Evolutionary conservation across 1,140 invertebrate species (phyloP).

Genomic region (Bradynema listronoti): DNA sequence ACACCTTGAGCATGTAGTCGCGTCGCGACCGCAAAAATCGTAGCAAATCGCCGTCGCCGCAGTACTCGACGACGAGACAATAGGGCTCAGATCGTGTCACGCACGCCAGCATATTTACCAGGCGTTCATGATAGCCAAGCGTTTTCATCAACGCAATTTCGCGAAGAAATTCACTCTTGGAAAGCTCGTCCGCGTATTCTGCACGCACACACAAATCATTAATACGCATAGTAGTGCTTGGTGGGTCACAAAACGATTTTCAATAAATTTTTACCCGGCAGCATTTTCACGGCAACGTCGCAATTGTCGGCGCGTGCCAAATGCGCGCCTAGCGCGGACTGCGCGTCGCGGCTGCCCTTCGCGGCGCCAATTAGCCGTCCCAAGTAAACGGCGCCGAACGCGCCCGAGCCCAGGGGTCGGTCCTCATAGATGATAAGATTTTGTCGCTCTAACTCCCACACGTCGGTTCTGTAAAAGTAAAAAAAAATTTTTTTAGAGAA

Average conservation of each 20-base stretch:
- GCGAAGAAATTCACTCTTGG: constrained; percentile 59
- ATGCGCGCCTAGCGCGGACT: constrained; percentile 53
- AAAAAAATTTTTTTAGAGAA: neutral
- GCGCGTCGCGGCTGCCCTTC: constrained; percentile 35
- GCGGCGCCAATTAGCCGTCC: constrained; percentile 50
- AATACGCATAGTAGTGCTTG: neutral
- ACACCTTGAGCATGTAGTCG: constrained; percentile 52
- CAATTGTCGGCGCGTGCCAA: constrained; percentile 58
- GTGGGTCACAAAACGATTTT: neutral
- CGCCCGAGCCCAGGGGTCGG: constrained; percentile 53
- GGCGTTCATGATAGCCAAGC: constrained; percentile 59
- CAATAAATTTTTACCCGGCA: constrained; percentile 42
- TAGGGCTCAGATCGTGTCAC: constrained; percentile 59
- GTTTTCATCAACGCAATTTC: constrained; percentile 62
- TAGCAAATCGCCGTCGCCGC: constrained; percentile 60
- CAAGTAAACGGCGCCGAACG: constrained; percentile 51
- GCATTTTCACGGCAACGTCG: constrained; percentile 60
- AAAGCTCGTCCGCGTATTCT: constrained; percentile 58
- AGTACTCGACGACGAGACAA: constrained; percentile 61
- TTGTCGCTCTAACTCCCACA: constrained; percentile 53
- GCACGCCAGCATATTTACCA: constrained; percentile 62
- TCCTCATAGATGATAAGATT: constrained; percentile 57
- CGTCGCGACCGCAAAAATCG: constrained; percentile 58
- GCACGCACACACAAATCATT: constrained; percentile 23
- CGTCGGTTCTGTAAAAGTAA: constrained; percentile 33